Percentiles rank a stretch among this genome's conserved stretches.
These are phyloP conservation scores for Neolamprologus fasciatus DNA, from an alignment of 2,113 vertebrate species.

Conservation along the genomic window DNA sequence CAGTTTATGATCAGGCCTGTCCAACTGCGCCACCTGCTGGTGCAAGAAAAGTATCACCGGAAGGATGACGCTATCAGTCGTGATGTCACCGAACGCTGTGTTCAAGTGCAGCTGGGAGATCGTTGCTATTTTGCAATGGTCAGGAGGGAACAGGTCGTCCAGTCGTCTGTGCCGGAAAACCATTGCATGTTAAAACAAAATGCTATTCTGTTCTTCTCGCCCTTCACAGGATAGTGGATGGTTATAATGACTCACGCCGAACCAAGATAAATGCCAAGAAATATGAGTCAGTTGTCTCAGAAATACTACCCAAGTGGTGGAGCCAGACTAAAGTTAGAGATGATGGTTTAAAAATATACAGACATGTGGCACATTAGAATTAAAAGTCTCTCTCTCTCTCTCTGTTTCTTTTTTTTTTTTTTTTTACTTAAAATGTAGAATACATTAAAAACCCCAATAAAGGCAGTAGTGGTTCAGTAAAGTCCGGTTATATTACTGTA, in stretches of 20 bases:
- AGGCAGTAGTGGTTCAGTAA: background rate
- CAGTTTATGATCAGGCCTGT: background rate
- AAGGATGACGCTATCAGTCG: background rate
- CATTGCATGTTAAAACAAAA: background rate
- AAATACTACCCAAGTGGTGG: background rate
- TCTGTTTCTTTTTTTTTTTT: rapidly evolving
- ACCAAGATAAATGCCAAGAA: background rate
- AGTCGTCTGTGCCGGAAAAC: background rate
- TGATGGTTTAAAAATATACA: background rate
- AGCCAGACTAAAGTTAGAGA: background rate
- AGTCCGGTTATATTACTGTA: background rate
- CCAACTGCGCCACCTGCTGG: slow-evolving; percentile 32
- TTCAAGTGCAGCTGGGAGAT: slow-evolving; percentile 21
- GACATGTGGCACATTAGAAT: background rate
- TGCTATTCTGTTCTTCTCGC: background rate
- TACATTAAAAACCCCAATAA: background rate
- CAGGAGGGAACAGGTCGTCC: background rate
- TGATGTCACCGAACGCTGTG: background rate
- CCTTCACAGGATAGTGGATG: background rate
- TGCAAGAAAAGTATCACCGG: rapidly evolving
- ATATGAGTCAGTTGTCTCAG: background rate
- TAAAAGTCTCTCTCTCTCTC: background rate
- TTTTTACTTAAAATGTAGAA: background rate
- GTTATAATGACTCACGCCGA: background rate
- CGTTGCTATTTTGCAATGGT: background rate